These are phyloP conservation scores for Dione vanillae DNA, from an alignment of 2,888 invertebrate species.

Conservation along the genomic window DNA sequence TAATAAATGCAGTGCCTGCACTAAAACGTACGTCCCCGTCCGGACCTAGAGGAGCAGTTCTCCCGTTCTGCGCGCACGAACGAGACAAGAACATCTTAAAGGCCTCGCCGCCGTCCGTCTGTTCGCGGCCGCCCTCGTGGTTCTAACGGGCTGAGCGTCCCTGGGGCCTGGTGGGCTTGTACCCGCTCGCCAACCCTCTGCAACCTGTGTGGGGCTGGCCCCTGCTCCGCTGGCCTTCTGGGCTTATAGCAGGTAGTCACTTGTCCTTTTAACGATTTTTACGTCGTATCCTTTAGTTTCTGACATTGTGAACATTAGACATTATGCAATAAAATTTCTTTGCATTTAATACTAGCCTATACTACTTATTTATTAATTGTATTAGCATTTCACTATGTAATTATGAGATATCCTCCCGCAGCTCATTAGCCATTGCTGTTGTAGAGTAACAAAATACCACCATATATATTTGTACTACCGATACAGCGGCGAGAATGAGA, in stretches of 20 bases:
- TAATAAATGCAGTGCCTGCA: too few relatives aligned
- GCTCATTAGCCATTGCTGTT: not conserved
- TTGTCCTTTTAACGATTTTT: too few relatives aligned
- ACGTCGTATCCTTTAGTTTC: too few relatives aligned
- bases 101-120: constrained; percentile 98
- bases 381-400: too few relatives aligned
- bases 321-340: too few relatives aligned
- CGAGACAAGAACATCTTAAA: constrained; percentile 98
- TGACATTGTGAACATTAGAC: too few relatives aligned
- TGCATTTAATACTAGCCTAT: too few relatives aligned
- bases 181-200: constrained; percentile 91
- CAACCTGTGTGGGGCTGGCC: constrained; percentile 92
- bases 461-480: constrained; percentile 73
- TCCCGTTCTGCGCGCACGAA: constrained; percentile 95
- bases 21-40: not conserved
- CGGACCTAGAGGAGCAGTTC: constrained; percentile 94
- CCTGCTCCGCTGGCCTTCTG: constrained; percentile 93
- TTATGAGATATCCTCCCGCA: too few relatives aligned
- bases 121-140: constrained; percentile 92
- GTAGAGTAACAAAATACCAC: not conserved
- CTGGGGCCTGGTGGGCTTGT: constrained; percentile 92
- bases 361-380: too few relatives aligned
- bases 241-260: constrained; percentile 93
- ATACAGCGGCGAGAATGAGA: constrained; percentile 96
- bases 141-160: constrained; percentile 95